These are phyloP conservation scores for Dicaeum eximium DNA, from an alignment of 2,113 vertebrate species.

Conservation along the genomic window DNA sequence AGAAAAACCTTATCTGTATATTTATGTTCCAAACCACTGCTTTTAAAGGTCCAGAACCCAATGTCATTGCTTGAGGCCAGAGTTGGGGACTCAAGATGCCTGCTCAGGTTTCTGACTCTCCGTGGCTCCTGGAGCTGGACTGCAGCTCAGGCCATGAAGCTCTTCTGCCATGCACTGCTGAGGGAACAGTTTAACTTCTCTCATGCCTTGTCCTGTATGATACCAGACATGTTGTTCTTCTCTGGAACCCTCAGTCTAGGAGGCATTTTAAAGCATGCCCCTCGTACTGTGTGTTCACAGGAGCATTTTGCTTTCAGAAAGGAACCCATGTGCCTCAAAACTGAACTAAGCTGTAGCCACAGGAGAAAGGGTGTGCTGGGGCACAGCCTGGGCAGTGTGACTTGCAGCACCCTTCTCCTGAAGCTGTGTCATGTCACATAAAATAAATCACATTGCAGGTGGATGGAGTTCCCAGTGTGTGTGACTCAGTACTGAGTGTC, in stretches of 20 bases:
- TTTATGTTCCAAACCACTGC: not conserved
- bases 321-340: not conserved
- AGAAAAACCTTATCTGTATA: not conserved
- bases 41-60: not conserved
- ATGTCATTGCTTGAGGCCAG: not conserved
- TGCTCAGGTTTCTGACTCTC: not conserved
- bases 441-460: not conserved
- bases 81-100: accelerated
- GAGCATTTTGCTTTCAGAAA: not conserved
- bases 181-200: not conserved
- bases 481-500: not conserved
- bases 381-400: accelerated
- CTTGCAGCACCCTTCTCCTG: not conserved
- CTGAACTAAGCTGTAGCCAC: not conserved
- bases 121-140: accelerated
- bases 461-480: not conserved
- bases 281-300: not conserved
- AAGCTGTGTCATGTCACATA: accelerated
- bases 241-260: not conserved
- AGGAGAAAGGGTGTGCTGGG: not conserved
- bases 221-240: not conserved
- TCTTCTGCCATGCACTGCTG: not conserved
- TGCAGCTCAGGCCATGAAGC: not conserved
- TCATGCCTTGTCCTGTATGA: accelerated
- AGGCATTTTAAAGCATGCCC: not conserved